Base-by-base conservation (phyloP, 2,113 vertebrate species). In the Chunga burmeisteri region DNA sequence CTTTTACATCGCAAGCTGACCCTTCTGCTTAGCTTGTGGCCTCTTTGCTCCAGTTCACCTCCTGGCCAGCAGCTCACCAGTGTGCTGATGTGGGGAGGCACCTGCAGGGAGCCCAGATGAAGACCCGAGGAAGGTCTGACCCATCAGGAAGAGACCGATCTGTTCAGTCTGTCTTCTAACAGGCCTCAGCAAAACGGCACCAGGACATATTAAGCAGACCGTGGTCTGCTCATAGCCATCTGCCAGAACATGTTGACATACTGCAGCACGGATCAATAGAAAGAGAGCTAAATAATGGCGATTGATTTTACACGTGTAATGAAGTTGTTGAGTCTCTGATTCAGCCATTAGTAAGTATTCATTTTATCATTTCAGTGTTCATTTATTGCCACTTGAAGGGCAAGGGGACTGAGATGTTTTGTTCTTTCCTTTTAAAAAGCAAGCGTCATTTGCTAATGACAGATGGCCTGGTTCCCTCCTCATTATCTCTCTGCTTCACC, bases 221-320 rank as follows among this genome's bases (percentile, higher is more conserved):
- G 38, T 9, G 11, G 49, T 6, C 44, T 82, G 59, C 66, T 13
- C 5, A 0, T 7, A 73, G 83, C 67, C 90, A 44, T 27, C 74
- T 63, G 78, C 65, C 88, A 78, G 68, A 46, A 62, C 3, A 5
- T 7, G 10, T 23, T 70, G 83, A 68, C 44, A 29, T 52, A 59
- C 87, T 38, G 50, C 78, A 67, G 85, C 84, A 34, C 2, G 0
- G 47, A 86, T 74, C 94, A 58, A 71, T 25, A 23, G 15, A 38
- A 80, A 58, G 16, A 50, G 82, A 12, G 71, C 65, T 75, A 36
- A 70, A 61, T 80, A 77, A 96, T 15, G 55, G 85, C n/a, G 26
- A 93, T 47, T 58, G 56, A 47, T 77, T 85, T 90, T 34, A 89
- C 67, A 68, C 5, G 3, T 81, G 92, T 73, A 92, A 96, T 82